phyloP scores from a whole-genome alignment of 2,113 vertebrate species.

The Pteruthius melanotis region DNA sequence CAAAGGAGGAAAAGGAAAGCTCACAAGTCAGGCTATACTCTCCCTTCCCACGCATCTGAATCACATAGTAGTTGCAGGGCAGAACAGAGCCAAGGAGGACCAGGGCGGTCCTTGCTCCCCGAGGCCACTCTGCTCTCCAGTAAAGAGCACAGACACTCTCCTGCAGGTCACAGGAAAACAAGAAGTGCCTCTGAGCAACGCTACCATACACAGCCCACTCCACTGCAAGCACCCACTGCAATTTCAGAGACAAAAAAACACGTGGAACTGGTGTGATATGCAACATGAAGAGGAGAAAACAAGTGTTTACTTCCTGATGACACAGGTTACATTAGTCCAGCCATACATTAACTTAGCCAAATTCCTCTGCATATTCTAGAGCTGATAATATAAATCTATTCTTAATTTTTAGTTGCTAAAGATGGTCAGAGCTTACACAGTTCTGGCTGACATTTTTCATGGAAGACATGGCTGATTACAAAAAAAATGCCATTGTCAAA shows the following conservation, averaged over 20 bases:
- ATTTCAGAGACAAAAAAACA: background rate
- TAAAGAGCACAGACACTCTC: background rate
- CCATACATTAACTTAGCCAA: background rate
- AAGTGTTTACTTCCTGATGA: background rate
- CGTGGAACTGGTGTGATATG: rapidly evolving
- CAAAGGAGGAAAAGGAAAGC: background rate
- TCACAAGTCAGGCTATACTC: background rate
- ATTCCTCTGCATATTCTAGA: background rate
- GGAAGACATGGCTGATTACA: background rate
- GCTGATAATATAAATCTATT: background rate
- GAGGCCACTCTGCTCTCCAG: background rate
- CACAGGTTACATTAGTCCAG: background rate
- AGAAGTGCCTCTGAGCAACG: background rate
- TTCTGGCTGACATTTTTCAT: background rate
- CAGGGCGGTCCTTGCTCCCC: background rate
- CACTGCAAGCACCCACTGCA: background rate
- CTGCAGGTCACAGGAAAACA: background rate
- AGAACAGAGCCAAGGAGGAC: background rate
- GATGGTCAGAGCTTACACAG: background rate
- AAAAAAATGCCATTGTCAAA: background rate
- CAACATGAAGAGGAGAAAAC: background rate
- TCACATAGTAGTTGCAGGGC: rapidly evolving
- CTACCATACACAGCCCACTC: background rate
- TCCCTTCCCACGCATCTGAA: background rate
- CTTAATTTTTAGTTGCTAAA: background rate